Base-by-base conservation (phyloP, 2,113 vertebrate species). In the Pluvialis apricaria region DNA sequence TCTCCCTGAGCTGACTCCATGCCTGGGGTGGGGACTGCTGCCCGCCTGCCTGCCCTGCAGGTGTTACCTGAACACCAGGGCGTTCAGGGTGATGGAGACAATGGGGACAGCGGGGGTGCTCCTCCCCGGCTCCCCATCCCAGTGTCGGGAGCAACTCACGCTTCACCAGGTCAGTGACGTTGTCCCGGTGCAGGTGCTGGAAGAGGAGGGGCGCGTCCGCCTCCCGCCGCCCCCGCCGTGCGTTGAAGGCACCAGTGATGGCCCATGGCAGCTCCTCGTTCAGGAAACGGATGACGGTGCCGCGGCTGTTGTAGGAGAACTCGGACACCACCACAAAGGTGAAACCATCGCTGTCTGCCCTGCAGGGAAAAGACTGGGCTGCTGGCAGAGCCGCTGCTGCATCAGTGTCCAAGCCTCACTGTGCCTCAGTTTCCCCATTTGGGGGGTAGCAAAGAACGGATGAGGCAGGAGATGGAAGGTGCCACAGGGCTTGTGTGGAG, bases 81-180 rank as follows among this genome's bases (percentile, higher is more conserved):
- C 18, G 47, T 2, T 0, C 6, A 44, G 54, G 62, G 15, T 18
- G 21, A 25, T 64, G 93, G 45, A 83, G 40, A 68, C 54, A 24
- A 2, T 7, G 34, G 52, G 38, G 28, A 61, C 83, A 93, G 61
- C 10, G 36, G 80, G 78, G 18, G 12, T 28, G 52, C 4, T 32
- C 5, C 32, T 73, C 25, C 32, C 0, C 0, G 10, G 12, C 18
- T 65, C 55, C 10, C 22, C 32, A 13, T 34, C 44, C 31, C 1
- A 2, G 32, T 0, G 1, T 71, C 0, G 1, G 79, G 81, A 86
- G 31, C 22, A 15, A 96, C 96, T 97, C 93, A 97, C 95, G 0
- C 82, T 96, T 97, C 95, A 97, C 87, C 84, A 96, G 54, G 66
- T 97, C 96, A 0, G 90, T 96, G 92, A 97, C 13, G 11, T 96